Evolutionary conservation across 2,113 vertebrate species (phyloP).

Genomic region (Nanorana parkeri): DNA sequence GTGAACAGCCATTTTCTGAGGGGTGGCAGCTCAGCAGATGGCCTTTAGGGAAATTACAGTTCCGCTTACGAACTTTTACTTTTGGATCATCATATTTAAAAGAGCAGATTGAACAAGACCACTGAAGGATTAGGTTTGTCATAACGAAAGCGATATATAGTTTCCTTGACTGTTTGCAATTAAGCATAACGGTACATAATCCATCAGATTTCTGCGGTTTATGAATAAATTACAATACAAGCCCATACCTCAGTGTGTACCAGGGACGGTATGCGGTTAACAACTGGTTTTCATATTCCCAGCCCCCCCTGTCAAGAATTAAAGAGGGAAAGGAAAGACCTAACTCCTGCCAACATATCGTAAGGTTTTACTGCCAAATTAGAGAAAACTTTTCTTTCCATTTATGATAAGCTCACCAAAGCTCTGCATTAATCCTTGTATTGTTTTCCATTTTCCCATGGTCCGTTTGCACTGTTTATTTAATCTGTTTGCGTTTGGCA

Average conservation of each 20-base stretch:
- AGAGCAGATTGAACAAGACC: not conserved
- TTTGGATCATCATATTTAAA: slow-evolving; percentile 13
- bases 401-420: slow-evolving; percentile 45
- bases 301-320: slow-evolving; percentile 8
- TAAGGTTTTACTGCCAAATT: slow-evolving; percentile 39
- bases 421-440: slow-evolving; percentile 30
- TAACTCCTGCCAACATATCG: slow-evolving; percentile 34
- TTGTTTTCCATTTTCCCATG: slow-evolving; percentile 47
- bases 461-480: slow-evolving; percentile 18
- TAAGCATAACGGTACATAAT: not conserved
- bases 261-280: not conserved
- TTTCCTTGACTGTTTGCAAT: slow-evolving; percentile 6
- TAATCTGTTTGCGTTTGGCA: slow-evolving; percentile 32
- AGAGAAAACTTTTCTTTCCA: slow-evolving; percentile 32
- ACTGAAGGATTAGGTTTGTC: not conserved
- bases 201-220: not conserved
- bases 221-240: not conserved
- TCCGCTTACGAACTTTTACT: not conserved
- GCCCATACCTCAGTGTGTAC: not conserved
- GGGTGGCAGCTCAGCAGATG: not conserved
- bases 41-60: slow-evolving; percentile 1
- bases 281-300: not conserved
- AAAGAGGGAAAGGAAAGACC: slow-evolving; percentile 43
- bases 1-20: not conserved
- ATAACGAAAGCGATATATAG: not conserved